Evolutionary conservation across 2,113 vertebrate genomes (phyloP).

Genomic region (Dicaeum eximium): DNA sequence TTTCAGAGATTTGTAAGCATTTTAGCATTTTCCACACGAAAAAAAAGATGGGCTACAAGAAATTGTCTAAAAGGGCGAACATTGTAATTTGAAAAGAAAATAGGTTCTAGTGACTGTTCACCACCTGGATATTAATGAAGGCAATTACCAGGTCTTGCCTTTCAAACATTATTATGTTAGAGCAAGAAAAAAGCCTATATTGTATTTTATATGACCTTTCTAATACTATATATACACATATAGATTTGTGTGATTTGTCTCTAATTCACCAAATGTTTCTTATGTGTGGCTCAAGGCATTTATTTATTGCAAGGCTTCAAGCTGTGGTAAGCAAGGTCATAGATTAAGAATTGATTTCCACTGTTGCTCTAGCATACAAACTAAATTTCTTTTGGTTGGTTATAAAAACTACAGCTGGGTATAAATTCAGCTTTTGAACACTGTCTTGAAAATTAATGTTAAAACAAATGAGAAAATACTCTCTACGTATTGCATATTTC

Average conservation of each 20-base stretch:
- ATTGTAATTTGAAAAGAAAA: constrained; percentile 3
- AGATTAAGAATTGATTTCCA: constrained; percentile 54
- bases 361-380: constrained; percentile 37
- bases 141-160: constrained; percentile 28
- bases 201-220: constrained; percentile 50
- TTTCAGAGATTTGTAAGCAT: background rate
- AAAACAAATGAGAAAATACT: background rate
- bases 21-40: background rate
- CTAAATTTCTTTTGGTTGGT: constrained; percentile 39
- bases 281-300: constrained; percentile 38
- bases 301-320: constrained; percentile 52
- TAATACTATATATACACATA: background rate
- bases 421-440: constrained; percentile 28
- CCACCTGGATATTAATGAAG: constrained; percentile 26
- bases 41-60: background rate
- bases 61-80: background rate
- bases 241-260: constrained; percentile 36
- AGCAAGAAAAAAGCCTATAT: constrained; percentile 17
- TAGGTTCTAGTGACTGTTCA: background rate
- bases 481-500: background rate
- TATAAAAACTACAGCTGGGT: background rate
- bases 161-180: constrained; percentile 33
- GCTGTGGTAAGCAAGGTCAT: constrained; percentile 49
- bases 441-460: constrained; percentile 7
- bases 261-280: constrained; percentile 21